Base-by-base conservation (phyloP, 2,888 invertebrate species). In the Cheilosia grossa region DNA sequence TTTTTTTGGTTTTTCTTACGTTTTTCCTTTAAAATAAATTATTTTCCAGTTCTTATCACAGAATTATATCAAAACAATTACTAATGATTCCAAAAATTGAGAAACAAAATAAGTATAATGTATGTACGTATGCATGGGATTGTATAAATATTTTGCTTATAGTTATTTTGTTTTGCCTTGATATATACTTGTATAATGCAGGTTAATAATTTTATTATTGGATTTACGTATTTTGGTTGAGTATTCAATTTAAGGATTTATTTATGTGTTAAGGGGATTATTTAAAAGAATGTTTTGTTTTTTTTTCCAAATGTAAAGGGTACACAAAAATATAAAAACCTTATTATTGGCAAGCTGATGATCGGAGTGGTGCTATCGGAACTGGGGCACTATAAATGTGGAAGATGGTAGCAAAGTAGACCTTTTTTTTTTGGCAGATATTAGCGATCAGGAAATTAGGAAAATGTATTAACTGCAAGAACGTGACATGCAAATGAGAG, bases 1-100 rank as follows among this genome's bases (percentile, higher is more conserved):
- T 61, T 49, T 61, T 70, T 37, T 19, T 40, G 40, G 13, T 66
- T 59, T n/a, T 5, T 27, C 61, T 40, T 37, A 37, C 13, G 10
- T 3, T 59, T 42, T 67, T 64, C 44, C 67, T 74, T 72, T 69
- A 78, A 79, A 81, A 75, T 77, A 81, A 85, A 70, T 80, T 51
- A 37, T 58, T 47, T 83, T 85, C 75, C 81, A 85, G 81, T 75
- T 85, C 81, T 85, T 85, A 85, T 85, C 85, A 85, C 85, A 85
- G 85, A 85, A 85, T 85, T 85, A 85, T 77, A 83, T 81, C 59
- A 81, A 85, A 85, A 85, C 64, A 64, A 85, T 70, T 59, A 54
- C 21, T 54, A 59, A 81, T 81, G 75, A 85, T 70, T 75, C 21
- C 54, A 72, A 67, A 77, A 85, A 47, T 69, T 61, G 6, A 44